Evolutionary conservation across 1,140 invertebrate species (phyloP), one percentile per base, ranked within the genome.

Genomic region (Limonius californicus): DNA sequence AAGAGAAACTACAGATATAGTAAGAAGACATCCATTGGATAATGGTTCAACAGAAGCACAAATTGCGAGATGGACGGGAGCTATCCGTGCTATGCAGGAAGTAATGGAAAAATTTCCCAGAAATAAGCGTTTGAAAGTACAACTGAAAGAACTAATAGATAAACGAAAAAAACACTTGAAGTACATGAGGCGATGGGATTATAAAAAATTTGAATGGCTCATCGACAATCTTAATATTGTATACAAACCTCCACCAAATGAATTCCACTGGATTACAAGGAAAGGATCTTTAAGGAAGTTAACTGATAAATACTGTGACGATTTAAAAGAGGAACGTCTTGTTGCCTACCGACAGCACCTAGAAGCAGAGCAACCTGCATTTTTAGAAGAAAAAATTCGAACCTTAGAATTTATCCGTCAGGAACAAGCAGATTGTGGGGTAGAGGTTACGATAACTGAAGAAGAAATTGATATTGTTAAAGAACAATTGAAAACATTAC

Each of bases 201-300:
- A 94, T 74, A 88, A 87, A 67, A 84, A 87, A 47, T 95, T 91
- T 75, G 89, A 94, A 75, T 95, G 90, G 89, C 67, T 95, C n/a
- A 70, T 94, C 7, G 89, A 93, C 68, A 84, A 86, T 72, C 75
- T 96, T 0, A 86, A 92, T 68, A 78, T 96, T 62, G 79, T 86
- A 35, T 94, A 90, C 69, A 87, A 88, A 70, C 84, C 84, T 19
- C 72, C 78, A 61, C 85, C 88, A 4, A 68, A 76, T 82, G 85
- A 83, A 77, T 82, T 79, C 65, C 76, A 82, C 67, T 81, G 81
- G 76, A 72, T 88, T 35, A 84, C 83, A 4, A 81, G 86, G 50
- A 91, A 89, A 70, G 82, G 86, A 50, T 87, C 86, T 0, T 70
- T 89, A 12, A 79, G 79, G 54, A 85, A 83, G 73, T 68, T 90